Evolutionary conservation across 1,140 invertebrate genomes (phyloP).

Genomic region (Phocides pigmalion): DNA sequence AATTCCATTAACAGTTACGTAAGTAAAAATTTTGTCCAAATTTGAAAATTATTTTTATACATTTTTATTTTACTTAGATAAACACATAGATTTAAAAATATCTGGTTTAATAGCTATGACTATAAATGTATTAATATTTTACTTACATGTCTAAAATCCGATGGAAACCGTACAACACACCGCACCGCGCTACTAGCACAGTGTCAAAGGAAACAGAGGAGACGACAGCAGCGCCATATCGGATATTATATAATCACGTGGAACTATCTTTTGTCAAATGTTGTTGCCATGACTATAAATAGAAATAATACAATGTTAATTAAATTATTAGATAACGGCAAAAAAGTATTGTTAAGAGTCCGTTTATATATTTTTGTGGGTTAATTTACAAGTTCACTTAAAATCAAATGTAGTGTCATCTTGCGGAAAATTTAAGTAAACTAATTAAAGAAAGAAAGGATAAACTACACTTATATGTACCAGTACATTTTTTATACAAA

Average conservation of each 20-base stretch:
- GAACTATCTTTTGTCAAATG: constrained; percentile 5
- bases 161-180: constrained; percentile 69
- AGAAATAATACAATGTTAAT: too few species aligned
- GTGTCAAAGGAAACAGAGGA: constrained; percentile 72
- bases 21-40: constrained; percentile 55
- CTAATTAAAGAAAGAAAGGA: too few species aligned
- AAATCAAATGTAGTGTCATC: too few species aligned
- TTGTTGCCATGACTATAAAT: constrained; percentile 15
- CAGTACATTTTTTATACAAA: too few species aligned
- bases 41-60: not conserved
- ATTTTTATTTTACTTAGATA: not conserved
- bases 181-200: constrained; percentile 76
- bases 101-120: not conserved
- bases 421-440: too few species aligned
- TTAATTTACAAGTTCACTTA: too few species aligned
- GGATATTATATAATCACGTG: constrained; percentile 79
- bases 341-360: too few species aligned
- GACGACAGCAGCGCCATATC: constrained; percentile 63
- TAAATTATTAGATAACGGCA: too few species aligned
- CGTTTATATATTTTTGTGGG: too few species aligned
- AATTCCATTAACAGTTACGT: constrained; percentile 76
- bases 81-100: too few species aligned
- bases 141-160: constrained; percentile 80
- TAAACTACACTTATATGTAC: too few species aligned
- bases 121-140: constrained; percentile 3